Conservation (phyloP, 2,888 invertebrate species). For the Napeogenes sylphis region DNA sequence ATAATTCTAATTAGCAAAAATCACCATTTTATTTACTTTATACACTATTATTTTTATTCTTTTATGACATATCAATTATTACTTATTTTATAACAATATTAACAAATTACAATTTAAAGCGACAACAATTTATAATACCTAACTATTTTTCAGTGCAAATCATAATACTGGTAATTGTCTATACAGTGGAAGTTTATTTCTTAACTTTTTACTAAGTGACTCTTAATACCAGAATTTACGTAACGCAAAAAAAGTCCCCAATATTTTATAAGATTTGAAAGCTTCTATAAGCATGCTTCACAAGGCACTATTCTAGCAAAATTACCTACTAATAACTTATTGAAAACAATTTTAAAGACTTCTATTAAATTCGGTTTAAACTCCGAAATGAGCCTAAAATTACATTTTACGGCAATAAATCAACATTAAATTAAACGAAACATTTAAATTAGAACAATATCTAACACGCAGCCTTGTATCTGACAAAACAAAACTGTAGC, state of each 20-base stretch:
- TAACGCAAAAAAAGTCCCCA: conserved; percentile 65
- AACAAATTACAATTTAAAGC: conserved; percentile 24
- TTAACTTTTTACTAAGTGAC: conserved; percentile 45
- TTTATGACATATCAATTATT: background rate
- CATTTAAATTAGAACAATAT: conserved; percentile 41
- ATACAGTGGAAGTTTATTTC: conserved; percentile 65
- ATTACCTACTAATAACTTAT: conserved; percentile 56
- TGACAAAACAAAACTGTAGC: conserved; percentile 42
- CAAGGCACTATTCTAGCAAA: conserved; percentile 77
- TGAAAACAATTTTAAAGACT: conserved; percentile 52
- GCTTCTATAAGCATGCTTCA: conserved; percentile 71
- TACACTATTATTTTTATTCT: conserved; percentile 1
- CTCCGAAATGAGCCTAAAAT: conserved; percentile 69
- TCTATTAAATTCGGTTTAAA: conserved; percentile 74
- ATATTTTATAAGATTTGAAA: conserved; percentile 52
- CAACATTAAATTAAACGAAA: conserved; percentile 33
- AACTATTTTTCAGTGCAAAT: conserved; percentile 25
- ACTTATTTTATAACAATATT: conserved; percentile 15
- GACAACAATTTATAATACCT: conserved; percentile 19
- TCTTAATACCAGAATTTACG: conserved; percentile 36
- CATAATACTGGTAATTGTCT: conserved; percentile 59
- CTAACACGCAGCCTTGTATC: conserved; percentile 47
- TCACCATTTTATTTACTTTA: conserved; percentile 10
- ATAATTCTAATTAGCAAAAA: conserved; percentile 12
- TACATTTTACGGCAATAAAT: conserved; percentile 65